Percentiles rank a stretch among this genome's conserved stretches.
Evolutionary conservation across 2,797 vertebrate species (phyloP).

Genomic region (Urocyon cinereoargenteus): DNA sequence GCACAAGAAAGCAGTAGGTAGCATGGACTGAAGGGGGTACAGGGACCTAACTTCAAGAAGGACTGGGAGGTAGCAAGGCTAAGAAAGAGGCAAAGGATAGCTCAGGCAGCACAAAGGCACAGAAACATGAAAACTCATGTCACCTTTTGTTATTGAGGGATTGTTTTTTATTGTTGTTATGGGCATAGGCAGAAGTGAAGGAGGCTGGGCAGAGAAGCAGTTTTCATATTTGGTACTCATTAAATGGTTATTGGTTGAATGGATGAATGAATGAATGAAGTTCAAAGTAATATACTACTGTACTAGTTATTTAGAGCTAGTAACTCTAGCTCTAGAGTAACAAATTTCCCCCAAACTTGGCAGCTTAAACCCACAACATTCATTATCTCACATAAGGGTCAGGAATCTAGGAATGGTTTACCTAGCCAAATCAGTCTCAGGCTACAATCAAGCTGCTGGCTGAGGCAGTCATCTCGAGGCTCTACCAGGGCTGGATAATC

Average conservation of each 20-base stretch:
- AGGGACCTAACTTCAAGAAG: not conserved
- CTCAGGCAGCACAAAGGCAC: not conserved
- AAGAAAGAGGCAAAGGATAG: not conserved
- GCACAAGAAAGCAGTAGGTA: not conserved
- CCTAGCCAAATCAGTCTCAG: not conserved
- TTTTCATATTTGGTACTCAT: not conserved
- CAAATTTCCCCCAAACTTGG: not conserved
- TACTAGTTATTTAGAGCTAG: not conserved
- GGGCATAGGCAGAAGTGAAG: not conserved
- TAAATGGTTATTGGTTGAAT: not conserved
- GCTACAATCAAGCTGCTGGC: not conserved
- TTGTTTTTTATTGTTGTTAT: not conserved
- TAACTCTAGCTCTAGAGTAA: not conserved
- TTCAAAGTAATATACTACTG: not conserved
- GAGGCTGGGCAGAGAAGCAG: not conserved
- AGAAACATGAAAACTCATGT: not conserved
- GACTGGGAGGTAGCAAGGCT: not conserved
- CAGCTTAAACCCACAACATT: slow-evolving; percentile 36
- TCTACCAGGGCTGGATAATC: not conserved
- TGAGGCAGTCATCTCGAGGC: not conserved
- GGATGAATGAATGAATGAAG: not conserved
- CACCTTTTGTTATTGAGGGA: not conserved
- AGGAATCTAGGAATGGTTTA: slow-evolving; percentile 34
- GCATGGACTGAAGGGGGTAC: not conserved
- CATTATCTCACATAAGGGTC: slow-evolving; percentile 26